A percentile compares a stretch with the other conserved stretches of the same genome.
Evolutionary conservation across 2,113 vertebrate genomes (phyloP).

Genomic region (Podilymbus podiceps): DNA sequence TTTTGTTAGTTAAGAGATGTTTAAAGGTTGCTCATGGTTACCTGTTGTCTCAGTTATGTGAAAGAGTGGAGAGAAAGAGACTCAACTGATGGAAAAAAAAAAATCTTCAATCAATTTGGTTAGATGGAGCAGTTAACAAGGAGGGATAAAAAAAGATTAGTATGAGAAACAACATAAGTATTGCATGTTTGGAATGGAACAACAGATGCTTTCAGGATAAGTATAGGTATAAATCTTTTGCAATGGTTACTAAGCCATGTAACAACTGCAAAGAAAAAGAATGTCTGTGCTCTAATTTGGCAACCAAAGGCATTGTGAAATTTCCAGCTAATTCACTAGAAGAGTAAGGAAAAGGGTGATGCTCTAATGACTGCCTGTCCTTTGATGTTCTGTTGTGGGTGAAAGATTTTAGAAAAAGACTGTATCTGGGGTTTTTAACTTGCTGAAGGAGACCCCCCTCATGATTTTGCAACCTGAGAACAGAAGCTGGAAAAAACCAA

Average conservation of each 20-base stretch:
- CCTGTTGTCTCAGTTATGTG: not conserved
- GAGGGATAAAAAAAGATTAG: not conserved
- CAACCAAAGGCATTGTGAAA: not conserved
- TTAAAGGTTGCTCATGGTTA: not conserved
- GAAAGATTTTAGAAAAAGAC: not conserved
- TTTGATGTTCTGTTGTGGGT: not conserved
- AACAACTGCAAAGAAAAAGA: not conserved
- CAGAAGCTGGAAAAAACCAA: not conserved
- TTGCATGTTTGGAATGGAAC: not conserved
- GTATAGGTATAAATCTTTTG: not conserved
- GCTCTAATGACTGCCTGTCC: not conserved
- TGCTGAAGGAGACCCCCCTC: not conserved
- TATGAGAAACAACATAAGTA: not conserved
- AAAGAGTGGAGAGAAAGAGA: not conserved
- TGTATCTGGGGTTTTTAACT: not conserved
- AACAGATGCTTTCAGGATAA: constrained; percentile 9
- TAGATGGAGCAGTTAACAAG: not conserved
- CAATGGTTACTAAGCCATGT: not conserved
- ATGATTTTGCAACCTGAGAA: not conserved
- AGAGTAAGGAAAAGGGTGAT: not conserved
- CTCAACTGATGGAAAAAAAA: not conserved
- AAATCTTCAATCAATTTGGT: not conserved
- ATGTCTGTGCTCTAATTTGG: not conserved
- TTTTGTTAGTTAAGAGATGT: not conserved
- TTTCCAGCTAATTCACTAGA: not conserved